Evolutionary conservation across 1,140 invertebrate species (phyloP).

Genomic region (Spodoptera litura): DNA sequence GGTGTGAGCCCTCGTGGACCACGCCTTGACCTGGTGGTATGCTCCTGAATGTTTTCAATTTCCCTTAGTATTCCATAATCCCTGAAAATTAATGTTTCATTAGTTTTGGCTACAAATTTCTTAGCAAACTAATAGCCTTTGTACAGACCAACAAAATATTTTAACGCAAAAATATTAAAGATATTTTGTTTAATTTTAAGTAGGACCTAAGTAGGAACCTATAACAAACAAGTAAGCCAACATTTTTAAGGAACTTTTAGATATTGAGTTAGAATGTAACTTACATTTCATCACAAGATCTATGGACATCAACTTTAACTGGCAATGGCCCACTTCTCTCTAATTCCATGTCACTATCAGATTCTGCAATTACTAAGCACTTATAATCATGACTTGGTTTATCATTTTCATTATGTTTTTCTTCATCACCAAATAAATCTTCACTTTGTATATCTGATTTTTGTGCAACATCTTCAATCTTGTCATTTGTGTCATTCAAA

Average conservation of each 20-base stretch:
- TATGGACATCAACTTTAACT: constrained; percentile 69
- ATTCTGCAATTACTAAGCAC: constrained; percentile 68
- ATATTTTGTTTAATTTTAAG: not conserved
- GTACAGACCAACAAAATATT: too few species aligned
- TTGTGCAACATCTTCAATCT: constrained; percentile 6
- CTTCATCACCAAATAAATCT: constrained; percentile 54
- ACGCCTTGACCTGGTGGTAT: constrained; percentile 54
- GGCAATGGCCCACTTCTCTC: constrained; percentile 54
- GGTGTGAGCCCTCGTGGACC: constrained; percentile 63
- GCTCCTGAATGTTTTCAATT: constrained; percentile 54
- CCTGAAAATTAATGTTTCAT: constrained; percentile 58
- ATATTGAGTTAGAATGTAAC: constrained; percentile 43
- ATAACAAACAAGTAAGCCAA: too few species aligned
- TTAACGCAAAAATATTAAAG: too few species aligned
- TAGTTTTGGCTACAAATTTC: not conserved
- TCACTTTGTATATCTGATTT: constrained; percentile 46
- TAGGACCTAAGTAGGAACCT: too few species aligned
- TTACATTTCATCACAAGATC: constrained; percentile 65
- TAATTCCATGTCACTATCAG: constrained; percentile 63
- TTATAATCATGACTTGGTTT: constrained; percentile 39
- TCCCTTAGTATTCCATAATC: constrained; percentile 60
- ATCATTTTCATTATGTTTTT: constrained; percentile 14
- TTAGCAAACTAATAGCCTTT: too few species aligned
- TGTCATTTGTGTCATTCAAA: not conserved
- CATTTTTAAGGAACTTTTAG: not conserved